Percentiles rank a stretch among this genome's conserved stretches.
phyloP scores from a whole-genome alignment of 2,113 vertebrate genomes.

The Seriola dumerili region DNA sequence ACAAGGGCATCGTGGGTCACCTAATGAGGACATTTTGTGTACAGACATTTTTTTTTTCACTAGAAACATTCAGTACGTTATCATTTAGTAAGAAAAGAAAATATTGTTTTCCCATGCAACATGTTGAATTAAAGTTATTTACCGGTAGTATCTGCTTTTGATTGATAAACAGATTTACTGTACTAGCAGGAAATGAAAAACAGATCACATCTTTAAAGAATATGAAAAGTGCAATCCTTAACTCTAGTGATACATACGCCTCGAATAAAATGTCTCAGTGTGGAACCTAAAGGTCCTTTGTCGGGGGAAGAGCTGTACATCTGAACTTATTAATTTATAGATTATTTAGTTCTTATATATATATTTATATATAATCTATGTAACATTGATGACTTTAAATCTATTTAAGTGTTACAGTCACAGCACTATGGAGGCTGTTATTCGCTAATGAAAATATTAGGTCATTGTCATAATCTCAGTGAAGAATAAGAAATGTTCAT shows the following conservation, averaged over 20 bases:
- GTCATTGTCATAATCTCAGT: conserved; percentile 78
- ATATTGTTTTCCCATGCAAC: conserved; percentile 73
- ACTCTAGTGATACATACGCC: conserved; percentile 72
- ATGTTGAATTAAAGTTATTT: conserved; percentile 67
- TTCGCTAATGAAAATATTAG: conserved; percentile 83
- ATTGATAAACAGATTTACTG: conserved; percentile 54
- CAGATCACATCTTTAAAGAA: conserved; percentile 67
- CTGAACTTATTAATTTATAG: conserved; percentile 74
- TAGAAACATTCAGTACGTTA: conserved; percentile 80
- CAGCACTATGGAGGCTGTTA: conserved; percentile 77
- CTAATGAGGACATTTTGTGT: conserved; percentile 61
- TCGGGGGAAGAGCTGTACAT: conserved; percentile 65
- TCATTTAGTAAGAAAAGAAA: conserved; percentile 71
- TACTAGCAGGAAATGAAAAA: conserved; percentile 42
- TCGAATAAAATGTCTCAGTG: conserved; percentile 66
- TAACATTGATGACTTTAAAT: conserved; percentile 78
- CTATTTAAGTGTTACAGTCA: conserved; percentile 80
- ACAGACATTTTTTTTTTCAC: conserved; percentile 58
- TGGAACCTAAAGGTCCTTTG: conserved; percentile 73
- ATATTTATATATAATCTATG: conserved; percentile 77
- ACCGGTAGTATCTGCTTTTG: conserved; percentile 44
- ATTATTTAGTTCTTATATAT: conserved; percentile 74
- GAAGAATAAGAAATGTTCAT: conserved; percentile 81
- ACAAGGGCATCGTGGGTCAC: conserved; percentile 54
- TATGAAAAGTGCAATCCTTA: conserved; percentile 83